Base-by-base conservation (phyloP, 2,888 invertebrate species). In the Zelleria hepariella region DNA sequence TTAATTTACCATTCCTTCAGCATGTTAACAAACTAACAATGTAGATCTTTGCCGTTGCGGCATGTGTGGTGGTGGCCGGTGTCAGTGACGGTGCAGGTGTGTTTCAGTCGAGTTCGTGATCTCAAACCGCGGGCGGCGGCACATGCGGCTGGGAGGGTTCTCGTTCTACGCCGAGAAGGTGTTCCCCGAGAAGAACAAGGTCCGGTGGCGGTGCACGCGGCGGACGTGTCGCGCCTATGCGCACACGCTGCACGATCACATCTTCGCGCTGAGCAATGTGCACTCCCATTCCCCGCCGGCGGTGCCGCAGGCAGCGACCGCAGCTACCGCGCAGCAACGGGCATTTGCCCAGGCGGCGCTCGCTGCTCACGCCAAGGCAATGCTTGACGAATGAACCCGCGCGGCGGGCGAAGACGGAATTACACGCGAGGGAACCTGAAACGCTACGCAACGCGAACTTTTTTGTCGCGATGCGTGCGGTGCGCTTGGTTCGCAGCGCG, bases 71-170 rank as follows among this genome's bases (percentile, higher is more conserved):
- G 49, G 64, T 67, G 72, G 65, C 64, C 25, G 59, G 63, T 24
- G 65, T 68, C 71, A 71, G 66, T 77, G 72, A 83, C 66, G 67
- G 71, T 68, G 68, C 63, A 73, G 70, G 70, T 80, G 68, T 80
- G 80, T 89, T 88, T 63, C 88, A 89, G 89, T 88, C 67, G 86
- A 89, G 74, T 89, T 88, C 85, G 86, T 89, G 81, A 89, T 89
- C 75, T 88, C 89, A 62, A 89, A 89, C 68, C 85, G 89, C 42
- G 89, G 89, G 42, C 77, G 88, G 62, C 77, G 89, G 63, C 89
- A 89, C 66, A 86, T 89, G 88, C 83, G 86, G 63, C 81, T 89
- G 62, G 81, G 78, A 61, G 89, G 89, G 59, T 89, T 88, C 68
- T 84, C 89, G 48, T 89, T 89, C 76, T 89, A 89, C 65, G 89